A percentile compares a stretch with the other conserved stretches of the same genome.
phyloP scores from a whole-genome alignment of 2,797 vertebrate genomes.

The Acrocephalus scirpaceus region DNA sequence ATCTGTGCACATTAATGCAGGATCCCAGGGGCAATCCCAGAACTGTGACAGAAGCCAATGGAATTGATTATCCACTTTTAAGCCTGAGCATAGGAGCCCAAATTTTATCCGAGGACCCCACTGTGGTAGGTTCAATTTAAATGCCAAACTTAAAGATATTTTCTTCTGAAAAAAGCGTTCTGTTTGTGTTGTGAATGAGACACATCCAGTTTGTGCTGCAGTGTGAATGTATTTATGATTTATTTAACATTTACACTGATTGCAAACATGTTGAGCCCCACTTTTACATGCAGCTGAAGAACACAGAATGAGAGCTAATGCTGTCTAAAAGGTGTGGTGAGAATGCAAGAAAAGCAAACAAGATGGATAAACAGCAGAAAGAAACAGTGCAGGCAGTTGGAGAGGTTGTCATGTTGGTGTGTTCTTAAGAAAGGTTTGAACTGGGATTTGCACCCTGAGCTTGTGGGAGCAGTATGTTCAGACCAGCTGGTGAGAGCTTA shows the following conservation, averaged over 20 bases:
- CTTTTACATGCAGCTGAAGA: not conserved
- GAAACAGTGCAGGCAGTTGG: not conserved
- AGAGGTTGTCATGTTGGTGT: not conserved
- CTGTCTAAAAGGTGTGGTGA: not conserved
- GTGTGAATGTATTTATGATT: not conserved
- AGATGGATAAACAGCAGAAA: not conserved
- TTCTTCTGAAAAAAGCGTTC: not conserved
- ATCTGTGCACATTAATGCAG: not conserved
- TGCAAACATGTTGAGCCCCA: not conserved
- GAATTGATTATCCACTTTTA: not conserved
- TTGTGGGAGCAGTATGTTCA: not conserved
- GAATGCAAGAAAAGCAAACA: not conserved
- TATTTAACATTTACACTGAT: not conserved
- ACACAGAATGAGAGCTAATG: not conserved
- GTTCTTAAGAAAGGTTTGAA: not conserved
- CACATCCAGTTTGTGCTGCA: not conserved
- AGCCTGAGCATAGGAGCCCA: not conserved
- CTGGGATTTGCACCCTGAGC: not conserved
- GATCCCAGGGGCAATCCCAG: not conserved
- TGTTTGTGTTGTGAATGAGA: not conserved
- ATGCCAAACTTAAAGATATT: not conserved
- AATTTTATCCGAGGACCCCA: not conserved
- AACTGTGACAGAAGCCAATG: not conserved
- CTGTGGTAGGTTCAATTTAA: not conserved
- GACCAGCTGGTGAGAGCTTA: not conserved